phyloP scores from a whole-genome alignment of 2,113 vertebrate species.

The Upupa epops region DNA sequence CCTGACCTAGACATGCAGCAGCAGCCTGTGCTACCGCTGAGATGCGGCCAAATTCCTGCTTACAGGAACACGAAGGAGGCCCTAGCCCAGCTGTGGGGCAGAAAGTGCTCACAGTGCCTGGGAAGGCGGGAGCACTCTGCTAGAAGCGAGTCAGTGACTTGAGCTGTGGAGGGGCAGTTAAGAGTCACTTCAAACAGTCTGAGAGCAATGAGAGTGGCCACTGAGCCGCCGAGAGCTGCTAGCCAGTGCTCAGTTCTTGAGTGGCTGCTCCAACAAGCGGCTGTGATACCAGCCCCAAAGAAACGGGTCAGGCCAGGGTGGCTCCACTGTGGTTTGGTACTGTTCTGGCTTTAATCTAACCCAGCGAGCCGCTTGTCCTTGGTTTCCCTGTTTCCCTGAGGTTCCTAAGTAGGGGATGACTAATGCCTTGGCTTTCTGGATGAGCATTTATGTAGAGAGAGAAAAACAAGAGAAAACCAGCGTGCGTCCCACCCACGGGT shows the following conservation, averaged over 20 bases:
- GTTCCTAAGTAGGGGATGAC: slow-evolving; percentile 21
- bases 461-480: slow-evolving; percentile 52
- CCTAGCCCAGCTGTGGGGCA: accelerated
- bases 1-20: neutral
- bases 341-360: neutral
- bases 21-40: neutral
- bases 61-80: neutral
- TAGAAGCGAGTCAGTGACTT: neutral
- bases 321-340: neutral
- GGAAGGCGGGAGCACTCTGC: accelerated
- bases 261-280: accelerated
- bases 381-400: neutral
- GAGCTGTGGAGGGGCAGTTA: neutral
- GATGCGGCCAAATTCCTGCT: neutral
- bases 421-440: slow-evolving; percentile 44
- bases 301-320: neutral
- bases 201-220: accelerated
- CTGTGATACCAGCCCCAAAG: neutral
- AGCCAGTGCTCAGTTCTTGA: accelerated
- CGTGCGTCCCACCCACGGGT: slow-evolving; percentile 41
- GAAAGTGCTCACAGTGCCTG: neutral
- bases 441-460: slow-evolving; percentile 49
- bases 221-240: neutral
- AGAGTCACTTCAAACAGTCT: accelerated
- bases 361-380: neutral